Conservation (phyloP, 2,113 vertebrate genomes). For the Thamnaconus septentrionalis region DNA sequence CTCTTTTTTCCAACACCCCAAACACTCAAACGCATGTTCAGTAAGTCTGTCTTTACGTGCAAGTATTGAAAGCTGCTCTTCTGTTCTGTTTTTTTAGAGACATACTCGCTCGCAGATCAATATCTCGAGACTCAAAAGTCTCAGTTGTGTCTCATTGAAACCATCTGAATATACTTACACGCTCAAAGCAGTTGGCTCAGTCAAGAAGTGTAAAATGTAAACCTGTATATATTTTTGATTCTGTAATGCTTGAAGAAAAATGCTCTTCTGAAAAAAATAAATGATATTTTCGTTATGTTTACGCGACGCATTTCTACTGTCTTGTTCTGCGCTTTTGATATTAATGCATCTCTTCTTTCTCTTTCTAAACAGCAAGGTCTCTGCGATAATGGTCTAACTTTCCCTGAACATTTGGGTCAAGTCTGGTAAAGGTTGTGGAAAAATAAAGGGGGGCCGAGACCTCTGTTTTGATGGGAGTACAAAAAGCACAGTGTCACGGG, state of each 20-base stretch:
- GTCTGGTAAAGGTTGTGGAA: conserved; percentile 73
- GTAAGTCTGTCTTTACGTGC: conserved; percentile 31
- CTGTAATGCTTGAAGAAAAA: conserved; percentile 63
- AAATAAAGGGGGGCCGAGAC: not conserved
- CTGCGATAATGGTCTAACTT: conserved; percentile 69
- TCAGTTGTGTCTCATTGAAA: not conserved
- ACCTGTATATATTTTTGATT: conserved; percentile 39
- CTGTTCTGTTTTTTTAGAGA: conserved; percentile 16
- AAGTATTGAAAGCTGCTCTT: conserved; percentile 12
- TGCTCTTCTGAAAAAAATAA: conserved; percentile 68
- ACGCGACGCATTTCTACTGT: conserved; percentile 56
- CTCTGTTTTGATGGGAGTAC: too few relatives aligned
- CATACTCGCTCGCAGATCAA: too few relatives aligned
- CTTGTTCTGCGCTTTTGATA: conserved; percentile 62
- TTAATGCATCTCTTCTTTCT: conserved; percentile 79
- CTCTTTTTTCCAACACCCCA: conserved; percentile 57
- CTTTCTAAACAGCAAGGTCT: conserved; percentile 81
- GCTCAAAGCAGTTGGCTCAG: conserved; percentile 10
- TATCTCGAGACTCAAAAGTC: too few relatives aligned
- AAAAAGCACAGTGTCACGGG: too few relatives aligned
- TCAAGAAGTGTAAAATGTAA: conserved; percentile 38
- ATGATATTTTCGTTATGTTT: conserved; percentile 68
- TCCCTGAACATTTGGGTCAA: conserved; percentile 74
- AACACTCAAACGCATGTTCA: not conserved
- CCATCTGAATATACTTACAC: not conserved